Base-by-base conservation (phyloP, 1,140 invertebrate genomes). In the Penaeus japonicus region DNA sequence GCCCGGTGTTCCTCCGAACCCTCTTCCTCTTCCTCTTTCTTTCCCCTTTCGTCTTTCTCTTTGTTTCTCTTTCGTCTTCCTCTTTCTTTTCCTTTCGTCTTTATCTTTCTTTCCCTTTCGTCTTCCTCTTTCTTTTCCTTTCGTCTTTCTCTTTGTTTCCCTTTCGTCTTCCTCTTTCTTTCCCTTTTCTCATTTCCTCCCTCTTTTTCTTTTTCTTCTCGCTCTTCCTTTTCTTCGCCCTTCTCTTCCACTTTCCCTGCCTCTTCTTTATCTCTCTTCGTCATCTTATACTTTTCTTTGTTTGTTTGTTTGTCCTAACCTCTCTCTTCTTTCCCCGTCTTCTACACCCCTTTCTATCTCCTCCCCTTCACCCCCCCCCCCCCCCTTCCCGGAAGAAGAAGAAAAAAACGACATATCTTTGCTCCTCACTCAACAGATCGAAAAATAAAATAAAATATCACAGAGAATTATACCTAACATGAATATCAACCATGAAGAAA, bases 1-100 rank as follows among this genome's bases (percentile, higher is more conserved):
- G 5, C 39, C 78, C 3, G 27, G 27, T 47, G 3, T 27, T 54
- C 53, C 53, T 53, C 75, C 75, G 15, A 7, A 17, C 53, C 39
- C 75, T 78, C 75, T 20, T 78, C 75, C 75, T 32, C 75, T n/a
- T 78, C 24, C 75, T 79, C 24, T 79, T n/a, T 39, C 77, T 79
- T 47, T 47, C 77, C 35, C 39, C 77, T 47, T 47, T 47, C 35
- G n/a, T n/a, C n/a, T n/a, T 39, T 39, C 35, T 2, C 7, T 7
- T 47, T 47, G 47, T 1, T 7, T 47, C 47, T 12, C 47, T 47
- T n/a, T n/a, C n/a, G n/a, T n/a, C 32, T 4, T n/a, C n/a, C 32
- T 47, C 73, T 32, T 27, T 10, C 35, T 47, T 20, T n/a, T 35
- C 77, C 22, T 47, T 32, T 53, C 30, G 2, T 27, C 39, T 15